These are phyloP conservation scores for Strix uralensis DNA, from an alignment of 2,113 vertebrate genomes.

Conservation along the genomic window DNA sequence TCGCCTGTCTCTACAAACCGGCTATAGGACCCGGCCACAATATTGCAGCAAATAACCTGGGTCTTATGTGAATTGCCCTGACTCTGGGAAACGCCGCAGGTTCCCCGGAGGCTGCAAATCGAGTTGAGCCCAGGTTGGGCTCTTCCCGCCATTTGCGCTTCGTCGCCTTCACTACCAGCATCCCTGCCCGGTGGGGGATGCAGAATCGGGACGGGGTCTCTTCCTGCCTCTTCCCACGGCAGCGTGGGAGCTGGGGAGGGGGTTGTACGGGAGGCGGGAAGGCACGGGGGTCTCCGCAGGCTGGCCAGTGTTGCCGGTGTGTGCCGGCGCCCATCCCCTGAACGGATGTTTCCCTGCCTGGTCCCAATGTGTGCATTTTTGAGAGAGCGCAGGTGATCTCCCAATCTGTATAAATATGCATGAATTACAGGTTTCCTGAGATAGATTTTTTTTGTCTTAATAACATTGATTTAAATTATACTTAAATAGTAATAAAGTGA, in stretches of 20 bases:
- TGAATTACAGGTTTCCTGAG: background rate
- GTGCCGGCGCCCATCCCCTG: background rate
- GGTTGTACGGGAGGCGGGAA: background rate
- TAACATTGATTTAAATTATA: constrained; percentile 38
- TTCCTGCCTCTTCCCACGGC: background rate
- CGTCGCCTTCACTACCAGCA: fast-evolving
- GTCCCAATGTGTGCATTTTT: background rate
- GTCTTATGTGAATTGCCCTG: background rate
- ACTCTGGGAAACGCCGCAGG: background rate
- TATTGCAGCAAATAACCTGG: constrained; percentile 53
- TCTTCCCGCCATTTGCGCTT: background rate
- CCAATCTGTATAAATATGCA: background rate
- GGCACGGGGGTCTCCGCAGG: background rate
- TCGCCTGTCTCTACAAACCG: background rate
- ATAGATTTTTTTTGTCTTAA: background rate
- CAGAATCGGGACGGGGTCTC: background rate
- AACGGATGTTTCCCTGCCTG: background rate
- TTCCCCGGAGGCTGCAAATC: background rate
- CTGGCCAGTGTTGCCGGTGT: too few relatives aligned
- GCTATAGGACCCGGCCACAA: constrained; percentile 16
- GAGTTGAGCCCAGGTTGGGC: background rate
- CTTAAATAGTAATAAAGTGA: constrained; percentile 64
- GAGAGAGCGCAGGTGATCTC: constrained; percentile 6
- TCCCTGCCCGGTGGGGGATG: fast-evolving
- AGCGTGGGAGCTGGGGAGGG: background rate